Percentiles rank a stretch among this genome's conserved stretches.
phyloP scores from a whole-genome alignment of 53 echinoderm and acorn worm genomes.

The Actinopyga echinites region DNA sequence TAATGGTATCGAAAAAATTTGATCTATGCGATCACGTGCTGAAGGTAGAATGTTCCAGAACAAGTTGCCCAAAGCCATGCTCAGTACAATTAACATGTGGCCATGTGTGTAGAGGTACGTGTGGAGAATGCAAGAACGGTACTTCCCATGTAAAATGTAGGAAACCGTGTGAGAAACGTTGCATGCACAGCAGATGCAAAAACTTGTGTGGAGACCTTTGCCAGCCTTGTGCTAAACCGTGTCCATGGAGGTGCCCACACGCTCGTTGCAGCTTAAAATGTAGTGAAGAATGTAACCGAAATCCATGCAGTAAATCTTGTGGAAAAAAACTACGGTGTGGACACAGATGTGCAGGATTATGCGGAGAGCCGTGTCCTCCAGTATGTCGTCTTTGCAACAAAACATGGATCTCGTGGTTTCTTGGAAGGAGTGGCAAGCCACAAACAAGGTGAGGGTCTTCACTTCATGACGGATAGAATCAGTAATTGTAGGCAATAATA shows the following conservation, averaged over 20 bases:
- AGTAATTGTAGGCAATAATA: conserved; percentile 82
- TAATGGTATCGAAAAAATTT: conserved; percentile 35
- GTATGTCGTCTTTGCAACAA: conserved; percentile 65
- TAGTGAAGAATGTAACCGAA: conserved; percentile 47
- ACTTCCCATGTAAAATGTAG: conserved; percentile 49
- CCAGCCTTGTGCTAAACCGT: conserved; percentile 47
- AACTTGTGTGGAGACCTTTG: conserved; percentile 51
- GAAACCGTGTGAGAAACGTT: conserved; percentile 47
- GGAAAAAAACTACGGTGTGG: conserved; percentile 31
- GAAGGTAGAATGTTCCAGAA: conserved; percentile 59
- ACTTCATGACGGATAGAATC: conserved; percentile 55
- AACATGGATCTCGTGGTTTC: neutral
- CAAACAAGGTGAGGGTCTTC: no score
- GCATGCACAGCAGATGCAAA: conserved; percentile 52
- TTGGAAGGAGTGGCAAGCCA: no score
- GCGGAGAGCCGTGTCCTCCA: conserved; percentile 86
- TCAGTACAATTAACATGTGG: conserved; percentile 47
- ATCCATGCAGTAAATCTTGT: conserved; percentile 66
- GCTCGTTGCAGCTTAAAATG: conserved; percentile 37
- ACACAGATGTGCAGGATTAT: conserved; percentile 79
- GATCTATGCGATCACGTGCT: conserved; percentile 69
- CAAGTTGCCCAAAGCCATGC: conserved; percentile 64
- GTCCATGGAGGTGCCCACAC: conserved; percentile 67
- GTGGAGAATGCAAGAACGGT: conserved; percentile 54
- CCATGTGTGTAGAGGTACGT: conserved; percentile 68